phyloP scores from a whole-genome alignment of 2,888 invertebrate species.

The Tinea trinotella region DNA sequence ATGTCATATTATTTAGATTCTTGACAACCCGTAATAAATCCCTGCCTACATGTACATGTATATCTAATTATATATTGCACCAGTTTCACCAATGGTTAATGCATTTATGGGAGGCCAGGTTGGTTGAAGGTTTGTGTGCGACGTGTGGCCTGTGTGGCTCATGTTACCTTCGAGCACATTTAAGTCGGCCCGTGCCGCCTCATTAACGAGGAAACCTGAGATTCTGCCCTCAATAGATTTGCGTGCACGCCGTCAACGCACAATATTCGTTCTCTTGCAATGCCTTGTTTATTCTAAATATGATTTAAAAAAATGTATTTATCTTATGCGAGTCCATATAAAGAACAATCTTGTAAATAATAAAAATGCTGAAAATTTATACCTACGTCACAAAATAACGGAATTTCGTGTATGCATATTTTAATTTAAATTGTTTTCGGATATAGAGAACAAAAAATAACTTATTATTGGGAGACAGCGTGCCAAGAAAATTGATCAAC shows the following conservation, averaged over 20 bases:
- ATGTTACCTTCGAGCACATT: slow-evolving; percentile 33
- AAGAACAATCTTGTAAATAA: no score
- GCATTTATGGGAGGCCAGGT: slow-evolving; percentile 1
- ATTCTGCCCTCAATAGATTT: slow-evolving; percentile 23
- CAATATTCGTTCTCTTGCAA: background rate
- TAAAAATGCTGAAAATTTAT: background rate
- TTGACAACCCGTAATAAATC: background rate
- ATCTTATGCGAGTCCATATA: background rate
- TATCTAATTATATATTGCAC: background rate
- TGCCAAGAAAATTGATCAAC: slow-evolving; percentile 40
- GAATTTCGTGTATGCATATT: slow-evolving; percentile 19
- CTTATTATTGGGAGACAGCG: slow-evolving; percentile 32
- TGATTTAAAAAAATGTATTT: background rate
- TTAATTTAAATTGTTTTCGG: slow-evolving; percentile 20
- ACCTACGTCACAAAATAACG: background rate
- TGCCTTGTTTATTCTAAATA: background rate
- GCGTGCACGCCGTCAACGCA: slow-evolving; percentile 28
- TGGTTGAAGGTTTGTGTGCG: background rate
- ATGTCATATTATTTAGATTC: slow-evolving; percentile 18
- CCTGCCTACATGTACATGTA: no score
- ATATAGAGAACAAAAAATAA: slow-evolving; percentile 21
- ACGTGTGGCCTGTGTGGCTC: slow-evolving; percentile 26
- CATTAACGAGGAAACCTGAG: slow-evolving; percentile 47
- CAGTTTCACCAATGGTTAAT: background rate
- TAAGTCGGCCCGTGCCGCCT: slow-evolving; percentile 45